Evolutionary conservation across 1,140 invertebrate genomes (phyloP).

Genomic region (Drosophila tristis): DNA sequence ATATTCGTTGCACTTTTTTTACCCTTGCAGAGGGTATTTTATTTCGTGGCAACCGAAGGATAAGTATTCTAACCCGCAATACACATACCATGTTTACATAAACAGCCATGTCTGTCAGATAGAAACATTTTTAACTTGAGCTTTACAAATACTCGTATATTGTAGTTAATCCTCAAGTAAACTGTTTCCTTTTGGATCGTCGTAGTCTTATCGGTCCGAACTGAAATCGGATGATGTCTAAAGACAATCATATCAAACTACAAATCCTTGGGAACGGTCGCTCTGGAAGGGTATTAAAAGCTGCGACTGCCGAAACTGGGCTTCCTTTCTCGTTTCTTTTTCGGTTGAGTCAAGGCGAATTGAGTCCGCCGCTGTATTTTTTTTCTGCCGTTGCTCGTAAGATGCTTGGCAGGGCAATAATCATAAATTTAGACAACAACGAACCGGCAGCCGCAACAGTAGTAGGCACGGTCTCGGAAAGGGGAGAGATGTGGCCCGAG

Average conservation of each 20-base stretch:
- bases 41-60: no score
- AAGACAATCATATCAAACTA: no score
- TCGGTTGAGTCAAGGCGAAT: slow-evolving; percentile 71
- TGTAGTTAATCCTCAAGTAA: no score
- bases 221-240: no score
- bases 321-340: slow-evolving; percentile 41
- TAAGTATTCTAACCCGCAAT: background rate
- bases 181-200: no score
- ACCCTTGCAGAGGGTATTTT: background rate
- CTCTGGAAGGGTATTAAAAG: slow-evolving; percentile 5
- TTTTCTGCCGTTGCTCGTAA: slow-evolving; percentile 64
- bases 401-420: slow-evolving; percentile 81
- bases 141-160: no score
- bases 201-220: no score
- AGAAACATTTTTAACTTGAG: no score
- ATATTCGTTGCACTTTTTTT: slow-evolving; percentile 32
- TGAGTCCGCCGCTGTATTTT: slow-evolving; percentile 64
- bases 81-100: no score
- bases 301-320: background rate
- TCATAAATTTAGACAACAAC: slow-evolving; percentile 82
- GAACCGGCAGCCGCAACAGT: slow-evolving; percentile 74
- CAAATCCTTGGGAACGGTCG: no score
- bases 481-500: slow-evolving; percentile 38
- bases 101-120: background rate
- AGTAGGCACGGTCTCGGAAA: slow-evolving; percentile 60